Conservation (phyloP, 2,888 invertebrate species). For the Nematopogon swammerdamellus region DNA sequence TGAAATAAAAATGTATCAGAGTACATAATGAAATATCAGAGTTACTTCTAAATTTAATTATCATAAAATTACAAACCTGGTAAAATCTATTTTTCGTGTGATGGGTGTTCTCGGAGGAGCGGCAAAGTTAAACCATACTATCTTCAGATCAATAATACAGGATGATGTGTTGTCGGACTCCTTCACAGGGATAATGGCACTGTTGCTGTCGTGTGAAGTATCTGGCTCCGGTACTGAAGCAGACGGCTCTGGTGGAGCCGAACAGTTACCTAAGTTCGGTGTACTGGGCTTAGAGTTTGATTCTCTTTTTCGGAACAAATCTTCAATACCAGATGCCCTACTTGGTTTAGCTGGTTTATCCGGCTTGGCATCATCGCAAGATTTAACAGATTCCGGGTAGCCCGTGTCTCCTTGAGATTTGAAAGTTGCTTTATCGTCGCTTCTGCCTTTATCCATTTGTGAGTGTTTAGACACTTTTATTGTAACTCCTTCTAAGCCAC, state of each 20-base stretch:
- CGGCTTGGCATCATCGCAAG: slow-evolving; percentile 42
- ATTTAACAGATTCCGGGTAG: slow-evolving; percentile 45
- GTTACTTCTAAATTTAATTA: slow-evolving; percentile 1
- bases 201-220: slow-evolving; percentile 27
- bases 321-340: slow-evolving; percentile 42
- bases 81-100: slow-evolving; percentile 91
- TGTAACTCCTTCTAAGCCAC: slow-evolving; percentile 87
- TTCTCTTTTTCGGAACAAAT: slow-evolving; percentile 49
- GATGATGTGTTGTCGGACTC: slow-evolving; percentile 78
- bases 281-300: slow-evolving; percentile 59
- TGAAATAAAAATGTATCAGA: slow-evolving; percentile 23
- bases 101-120: slow-evolving; percentile 94
- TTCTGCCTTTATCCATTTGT: slow-evolving; percentile 70
- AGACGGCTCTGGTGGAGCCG: slow-evolving; percentile 23
- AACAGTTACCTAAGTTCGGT: slow-evolving; percentile 46
- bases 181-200: slow-evolving; percentile 48
- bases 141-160: slow-evolving; percentile 83
- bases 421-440: slow-evolving; percentile 49
- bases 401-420: slow-evolving; percentile 32
- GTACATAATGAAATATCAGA: no score
- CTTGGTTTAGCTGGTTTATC: slow-evolving; percentile 27
- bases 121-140: slow-evolving; percentile 97
- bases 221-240: slow-evolving; percentile 38
- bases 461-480: slow-evolving; percentile 73
- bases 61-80: slow-evolving; percentile 54